Evolutionary conservation across 2,113 vertebrate species (phyloP).

Genomic region (Coryphaenoides rupestris): DNA sequence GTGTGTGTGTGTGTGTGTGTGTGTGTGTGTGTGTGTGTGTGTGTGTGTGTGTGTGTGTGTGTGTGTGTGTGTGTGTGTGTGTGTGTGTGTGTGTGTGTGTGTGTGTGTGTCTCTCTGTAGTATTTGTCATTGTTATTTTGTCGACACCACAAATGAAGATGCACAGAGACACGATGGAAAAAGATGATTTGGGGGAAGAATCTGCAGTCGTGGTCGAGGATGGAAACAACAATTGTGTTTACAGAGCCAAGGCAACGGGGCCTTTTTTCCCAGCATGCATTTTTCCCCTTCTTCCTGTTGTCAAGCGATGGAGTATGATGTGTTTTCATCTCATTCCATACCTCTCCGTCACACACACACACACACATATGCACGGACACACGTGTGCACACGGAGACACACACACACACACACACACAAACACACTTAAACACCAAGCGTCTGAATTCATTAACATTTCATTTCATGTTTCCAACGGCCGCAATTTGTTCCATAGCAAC

Average conservation of each 20-base stretch:
- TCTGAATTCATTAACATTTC: slow-evolving; percentile 5
- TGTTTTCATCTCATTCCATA: not conserved
- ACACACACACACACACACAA: not conserved
- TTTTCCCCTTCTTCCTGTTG: not conserved
- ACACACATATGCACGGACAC: not conserved
- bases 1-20: too few relatives aligned
- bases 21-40: too few relatives aligned
- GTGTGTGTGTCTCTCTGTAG: not conserved
- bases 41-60: too few relatives aligned
- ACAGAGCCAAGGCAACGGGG: too few relatives aligned
- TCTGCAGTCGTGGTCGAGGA: too few relatives aligned
- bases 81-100: not conserved
- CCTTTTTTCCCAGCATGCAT: not conserved
- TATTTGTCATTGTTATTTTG: not conserved
- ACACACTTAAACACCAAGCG: not conserved
- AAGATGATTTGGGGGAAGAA: too few relatives aligned
- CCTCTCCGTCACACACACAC: not conserved
- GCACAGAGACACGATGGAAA: too few relatives aligned
- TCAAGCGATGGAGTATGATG: not conserved
- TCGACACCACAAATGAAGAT: too few relatives aligned
- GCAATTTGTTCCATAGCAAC: not conserved
- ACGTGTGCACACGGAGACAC: too few relatives aligned
- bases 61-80: too few relatives aligned
- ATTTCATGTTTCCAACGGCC: not conserved
- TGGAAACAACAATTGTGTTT: too few relatives aligned